phyloP scores from a whole-genome alignment of 2,797 vertebrate genomes.

The Rhinichthys osculus region DNA sequence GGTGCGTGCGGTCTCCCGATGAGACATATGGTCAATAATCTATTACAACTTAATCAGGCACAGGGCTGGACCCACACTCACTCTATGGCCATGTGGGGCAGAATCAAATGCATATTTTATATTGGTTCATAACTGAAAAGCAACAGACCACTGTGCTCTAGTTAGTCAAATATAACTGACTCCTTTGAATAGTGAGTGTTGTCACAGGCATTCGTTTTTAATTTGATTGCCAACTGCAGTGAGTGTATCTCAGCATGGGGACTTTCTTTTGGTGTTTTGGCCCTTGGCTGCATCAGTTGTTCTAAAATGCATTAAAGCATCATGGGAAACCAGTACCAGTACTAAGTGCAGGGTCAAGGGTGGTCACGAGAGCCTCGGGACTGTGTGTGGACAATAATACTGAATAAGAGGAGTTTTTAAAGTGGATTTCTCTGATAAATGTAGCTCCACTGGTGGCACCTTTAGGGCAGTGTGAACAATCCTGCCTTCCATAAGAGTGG shows the following conservation, averaged over 20 bases:
- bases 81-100: constrained; percentile 14
- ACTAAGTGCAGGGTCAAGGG: constrained; percentile 34
- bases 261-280: constrained; percentile 13
- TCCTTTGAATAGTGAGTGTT: constrained; percentile 8
- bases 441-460: neutral
- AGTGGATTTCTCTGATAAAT: constrained; percentile 11
- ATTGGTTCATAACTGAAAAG: constrained; percentile 7
- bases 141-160: neutral
- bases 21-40: constrained; percentile 57
- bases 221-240: neutral
- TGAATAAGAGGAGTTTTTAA: constrained; percentile 30
- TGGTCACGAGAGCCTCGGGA: constrained; percentile 4
- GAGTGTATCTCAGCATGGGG: neutral
- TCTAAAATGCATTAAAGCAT: constrained; percentile 40
- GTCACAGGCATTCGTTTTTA: neutral
- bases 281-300: constrained; percentile 7
- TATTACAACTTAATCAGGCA: constrained; percentile 26
- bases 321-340: constrained; percentile 10
- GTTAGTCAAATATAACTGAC: constrained; percentile 5
- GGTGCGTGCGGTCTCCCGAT: constrained; percentile 10
- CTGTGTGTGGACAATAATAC: constrained; percentile 2
- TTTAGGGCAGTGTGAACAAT: constrained; percentile 1
- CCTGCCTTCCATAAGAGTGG: neutral
- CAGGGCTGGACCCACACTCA: constrained; percentile 13
- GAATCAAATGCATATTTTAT: constrained; percentile 17